Evolutionary conservation across 2,888 invertebrate genomes (phyloP), one percentile per base, ranked within the genome.

Genomic region (Allophyes oxyacanthae): DNA sequence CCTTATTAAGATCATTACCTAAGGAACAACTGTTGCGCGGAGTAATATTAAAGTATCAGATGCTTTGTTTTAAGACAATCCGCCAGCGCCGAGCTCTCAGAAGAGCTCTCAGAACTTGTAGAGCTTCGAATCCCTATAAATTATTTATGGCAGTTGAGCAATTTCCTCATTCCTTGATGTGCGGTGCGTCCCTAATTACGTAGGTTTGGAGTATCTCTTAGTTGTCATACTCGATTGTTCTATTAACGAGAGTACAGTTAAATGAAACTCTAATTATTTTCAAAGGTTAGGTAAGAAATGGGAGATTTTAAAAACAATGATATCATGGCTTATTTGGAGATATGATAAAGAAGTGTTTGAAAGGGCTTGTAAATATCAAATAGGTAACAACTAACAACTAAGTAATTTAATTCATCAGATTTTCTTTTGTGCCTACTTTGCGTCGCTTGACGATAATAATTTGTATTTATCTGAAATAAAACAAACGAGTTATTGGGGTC

Each of bases 71-170:
- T 71, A 72, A 75, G 67, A 49, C 67, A 68, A 76, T 51, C 74
- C 64, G 70, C 49, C 28, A 8, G 28, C 28, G 28, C 28, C 8
- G 50, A 57, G 48, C 38, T 55, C 81, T 82, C 79, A 83, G 79
- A 86, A 84, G 88, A 86, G 85, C 87, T 87, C 84, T 89, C 82
- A 82, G 85, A 90, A 89, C 86, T 89, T 88, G 82, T 82, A 80
- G 84, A 79, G 82, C 85, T 87, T 85, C 78, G 83, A 89, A 88
- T 80, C 85, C 81, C 79, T 84, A 90, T 91, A 90, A 91, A 91
- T 91, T 85, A 91, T 91, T 91, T 89, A 91, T 90, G 84, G 81
- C 82, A 86, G 89, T 87, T 84, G 84, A 86, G 83, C 82, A 87
- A 86, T 88, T 86, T 84, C 82, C 85, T 85, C 82, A 83, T 82